Percentiles rank a stretch among this genome's conserved stretches.
Conservation (phyloP, 2,113 vertebrate genomes). For the Craseonycteris thonglongyai region DNA sequence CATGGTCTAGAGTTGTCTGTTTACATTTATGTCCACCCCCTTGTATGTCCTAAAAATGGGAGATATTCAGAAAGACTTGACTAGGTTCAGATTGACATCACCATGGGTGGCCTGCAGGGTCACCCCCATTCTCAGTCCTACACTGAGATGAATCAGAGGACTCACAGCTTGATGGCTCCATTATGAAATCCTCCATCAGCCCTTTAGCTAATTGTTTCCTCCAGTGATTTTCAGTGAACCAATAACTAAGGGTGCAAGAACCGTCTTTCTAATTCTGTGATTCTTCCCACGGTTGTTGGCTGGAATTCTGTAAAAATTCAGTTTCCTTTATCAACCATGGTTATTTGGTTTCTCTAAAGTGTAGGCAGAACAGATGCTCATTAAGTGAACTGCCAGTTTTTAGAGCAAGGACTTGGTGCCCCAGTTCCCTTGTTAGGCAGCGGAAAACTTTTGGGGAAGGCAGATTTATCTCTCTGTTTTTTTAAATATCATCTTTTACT, state of each 20-base stretch:
- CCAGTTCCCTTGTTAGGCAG: not conserved
- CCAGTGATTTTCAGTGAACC: not conserved
- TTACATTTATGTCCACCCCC: not conserved
- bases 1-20: not conserved
- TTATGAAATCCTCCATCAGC: not conserved
- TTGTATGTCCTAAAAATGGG: not conserved
- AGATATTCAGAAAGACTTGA: not conserved
- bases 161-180: not conserved
- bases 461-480: not conserved
- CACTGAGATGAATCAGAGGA: not conserved
- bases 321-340: not conserved
- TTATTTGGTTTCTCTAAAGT: conserved; percentile 18
- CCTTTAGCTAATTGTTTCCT: not conserved
- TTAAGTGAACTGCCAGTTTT: not conserved
- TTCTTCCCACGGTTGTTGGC: not conserved
- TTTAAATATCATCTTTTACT: not conserved
- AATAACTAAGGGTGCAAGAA: not conserved
- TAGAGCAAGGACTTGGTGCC: not conserved
- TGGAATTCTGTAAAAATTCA: not conserved
- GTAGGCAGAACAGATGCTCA: not conserved
- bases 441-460: not conserved
- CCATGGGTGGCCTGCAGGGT: not conserved
- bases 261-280: not conserved
- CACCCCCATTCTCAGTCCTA: not conserved
- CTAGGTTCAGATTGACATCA: not conserved